Base-by-base conservation (phyloP, 2,797 vertebrate species). In the Zenarchopterus dispar region DNA sequence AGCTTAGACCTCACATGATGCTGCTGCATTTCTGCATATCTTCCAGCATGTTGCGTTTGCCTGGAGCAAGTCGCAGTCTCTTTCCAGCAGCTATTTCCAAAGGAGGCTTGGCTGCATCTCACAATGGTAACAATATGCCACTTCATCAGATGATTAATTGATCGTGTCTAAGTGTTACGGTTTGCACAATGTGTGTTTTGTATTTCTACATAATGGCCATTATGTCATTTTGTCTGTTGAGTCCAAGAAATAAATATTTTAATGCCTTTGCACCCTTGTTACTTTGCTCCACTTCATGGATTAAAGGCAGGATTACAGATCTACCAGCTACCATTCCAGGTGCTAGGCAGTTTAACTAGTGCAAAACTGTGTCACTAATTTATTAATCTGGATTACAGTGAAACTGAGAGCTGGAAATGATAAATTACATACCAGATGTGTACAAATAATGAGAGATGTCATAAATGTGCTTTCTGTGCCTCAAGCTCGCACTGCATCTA, bases 1-100 rank as follows among this genome's bases (percentile, higher is more conserved):
- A 36, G 9, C 33, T 11, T 11, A 11, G 6, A 36, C 6, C 33
- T 50, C 1, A n/a, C 61, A 45, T 54, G 45, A 10, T 45, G 48
- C 54, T 33, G 36, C 36, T 9, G n/a, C 46, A 4, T 42, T 67
- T 54, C 26, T 65, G 31, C 75, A 56, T 79, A 54, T 94, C 88
- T 53, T 68, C 5, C 82, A 91, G 70, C 72, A 97, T 96, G 96
- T 56, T 96, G 75, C 94, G 94, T 74, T 80, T 95, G 16, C 86
- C 93, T 51, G 87, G 64, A 28, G 79, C 91, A 58, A 93, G 81
- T 68, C 89, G 90, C 73, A 82, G 89, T 70, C 59, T 96, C 9
- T 57, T 88, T 31, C 93, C 91, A 73, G 83, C 89, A 16, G 68
- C 90, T 62, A 71, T 88, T 39, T 75, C 82, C 68, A 92, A 45